Conservation (phyloP, 2,113 vertebrate genomes). For the Rhagologus leucostigma region DNA sequence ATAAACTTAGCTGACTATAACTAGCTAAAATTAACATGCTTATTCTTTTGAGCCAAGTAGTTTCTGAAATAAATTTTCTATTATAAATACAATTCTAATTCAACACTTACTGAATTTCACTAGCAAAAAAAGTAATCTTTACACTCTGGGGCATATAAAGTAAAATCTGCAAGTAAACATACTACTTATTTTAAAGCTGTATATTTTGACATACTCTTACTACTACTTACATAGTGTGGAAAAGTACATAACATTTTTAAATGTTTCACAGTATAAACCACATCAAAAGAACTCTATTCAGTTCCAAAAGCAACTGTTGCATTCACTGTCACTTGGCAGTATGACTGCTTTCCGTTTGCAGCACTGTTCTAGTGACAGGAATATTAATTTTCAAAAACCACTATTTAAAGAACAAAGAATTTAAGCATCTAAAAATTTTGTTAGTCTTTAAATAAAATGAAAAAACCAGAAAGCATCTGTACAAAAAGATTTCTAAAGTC, state of each 20-base stretch:
- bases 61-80: not conserved
- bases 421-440: not conserved
- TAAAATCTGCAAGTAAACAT: not conserved
- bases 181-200: not conserved
- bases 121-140: not conserved
- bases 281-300: not conserved
- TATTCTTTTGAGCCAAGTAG: not conserved
- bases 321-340: slow-evolving; percentile 1
- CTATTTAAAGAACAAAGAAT: not conserved
- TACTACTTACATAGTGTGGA: not conserved
- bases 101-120: not conserved
- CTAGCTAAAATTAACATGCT: not conserved
- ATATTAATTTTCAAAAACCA: slow-evolving; percentile 21
- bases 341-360: not conserved
- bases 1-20: not conserved
- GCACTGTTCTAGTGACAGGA: not conserved
- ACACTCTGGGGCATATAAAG: not conserved
- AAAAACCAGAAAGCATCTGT: not conserved
- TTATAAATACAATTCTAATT: not conserved
- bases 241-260: not conserved
- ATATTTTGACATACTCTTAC: not conserved
- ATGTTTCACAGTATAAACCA: not conserved
- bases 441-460: not conserved
- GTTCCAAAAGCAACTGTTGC: not conserved
- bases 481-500: not conserved